Evolutionary conservation across 2,797 vertebrate genomes (phyloP), one percentile per base, ranked within the genome.

Genomic region (Balearica regulorum): DNA sequence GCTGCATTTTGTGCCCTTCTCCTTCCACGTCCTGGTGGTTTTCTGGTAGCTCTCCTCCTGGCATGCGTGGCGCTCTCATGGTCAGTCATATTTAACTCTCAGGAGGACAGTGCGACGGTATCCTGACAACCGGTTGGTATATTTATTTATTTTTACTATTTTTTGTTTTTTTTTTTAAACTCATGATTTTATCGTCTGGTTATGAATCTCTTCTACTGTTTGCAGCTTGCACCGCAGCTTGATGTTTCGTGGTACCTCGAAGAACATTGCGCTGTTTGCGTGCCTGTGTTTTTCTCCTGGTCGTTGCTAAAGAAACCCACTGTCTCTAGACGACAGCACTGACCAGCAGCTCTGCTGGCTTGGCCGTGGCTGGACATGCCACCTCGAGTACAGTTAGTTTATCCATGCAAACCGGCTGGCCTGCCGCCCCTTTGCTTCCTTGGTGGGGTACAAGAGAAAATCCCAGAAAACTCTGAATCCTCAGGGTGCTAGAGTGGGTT

Each of bases 51-150:
- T 96, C 79, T 91, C 81, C 69, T 91, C 76, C 87, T 96, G 92
- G 98, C 98, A 98, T 98, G 98, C 24, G 53, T 96, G 87, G 90
- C 97, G 90, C 54, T 64, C 95, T 97, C 72, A 53, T 95, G 97
- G 98, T 99, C 98, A 99, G 99, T 99, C 98, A 81, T 89, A 60
- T 97, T 96, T 98, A 97, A 98, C 98, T 97, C 98, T 98, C 97
- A 89, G 98, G 98, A 98, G 97, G 98, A 98, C 95, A 96, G 57
- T 54, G 98, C 96, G 97, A 94, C 55, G 69, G 97, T 96, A 93
- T 87, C 93, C 58, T 37, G 96, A 96, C 96, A 95, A 96, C 96
- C 64, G 99, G 99, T 99, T 99, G 98, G 99, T 99, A 99, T 98
- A 92, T 35, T 11, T 9, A 1, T 61, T 87, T 94, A 12, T 79